A percentile compares a stretch with the other conserved stretches of the same genome.
Evolutionary conservation across 1,140 invertebrate genomes (phyloP).

Genomic region (Lordiphosa mommai): DNA sequence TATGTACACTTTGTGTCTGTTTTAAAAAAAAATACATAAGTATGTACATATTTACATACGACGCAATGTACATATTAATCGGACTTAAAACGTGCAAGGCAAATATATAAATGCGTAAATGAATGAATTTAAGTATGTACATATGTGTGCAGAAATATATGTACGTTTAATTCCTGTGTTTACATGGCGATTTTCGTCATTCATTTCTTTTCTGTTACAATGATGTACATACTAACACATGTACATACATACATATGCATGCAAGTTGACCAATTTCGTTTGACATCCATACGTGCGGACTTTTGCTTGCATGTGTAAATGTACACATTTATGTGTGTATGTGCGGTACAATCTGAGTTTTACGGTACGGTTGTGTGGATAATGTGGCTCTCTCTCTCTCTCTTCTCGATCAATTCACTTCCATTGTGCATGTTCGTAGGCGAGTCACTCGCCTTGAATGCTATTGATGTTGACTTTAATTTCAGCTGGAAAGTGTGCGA

Average conservation of each 20-base stretch:
- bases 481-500: conserved; percentile 7
- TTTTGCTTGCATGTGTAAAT: neutral
- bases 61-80: too few relatives aligned
- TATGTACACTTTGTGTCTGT: too few relatives aligned
- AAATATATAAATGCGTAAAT: too few relatives aligned
- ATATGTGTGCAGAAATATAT: too few relatives aligned
- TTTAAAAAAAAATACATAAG: too few relatives aligned
- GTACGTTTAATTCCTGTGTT: too few relatives aligned
- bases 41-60: too few relatives aligned
- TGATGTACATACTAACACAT: too few relatives aligned
- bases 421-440: conserved; percentile 5
- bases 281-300: conserved; percentile 2
- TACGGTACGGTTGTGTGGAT: neutral
- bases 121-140: too few relatives aligned
- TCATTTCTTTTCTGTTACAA: too few relatives aligned
- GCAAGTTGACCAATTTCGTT: neutral
- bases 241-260: conserved; percentile 1
- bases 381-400: conserved; percentile 5
- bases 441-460: conserved; percentile 10
- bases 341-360: conserved; percentile 6
- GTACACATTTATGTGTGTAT: neutral
- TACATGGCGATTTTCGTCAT: too few relatives aligned
- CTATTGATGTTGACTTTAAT: conserved; percentile 8
- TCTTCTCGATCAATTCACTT: conserved; percentile 8
- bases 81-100: too few relatives aligned